Evolutionary conservation across 2,797 vertebrate species (phyloP).

Genomic region (Myotis planiceps): DNA sequence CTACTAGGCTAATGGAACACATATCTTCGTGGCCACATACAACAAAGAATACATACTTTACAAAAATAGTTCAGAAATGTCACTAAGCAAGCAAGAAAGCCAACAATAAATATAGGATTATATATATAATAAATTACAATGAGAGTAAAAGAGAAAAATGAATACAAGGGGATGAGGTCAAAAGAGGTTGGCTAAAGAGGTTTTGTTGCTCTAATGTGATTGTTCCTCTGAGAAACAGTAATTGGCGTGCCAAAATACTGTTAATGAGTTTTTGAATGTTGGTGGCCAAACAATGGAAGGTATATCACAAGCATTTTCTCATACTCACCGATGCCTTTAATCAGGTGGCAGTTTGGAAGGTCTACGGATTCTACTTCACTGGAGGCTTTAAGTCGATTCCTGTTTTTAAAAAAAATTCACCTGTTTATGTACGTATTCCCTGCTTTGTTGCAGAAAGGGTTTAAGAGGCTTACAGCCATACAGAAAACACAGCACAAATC

Average conservation of each 20-base stretch:
- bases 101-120: background rate
- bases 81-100: background rate
- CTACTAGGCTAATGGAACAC: background rate
- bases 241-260: background rate
- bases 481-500: constrained; percentile 11
- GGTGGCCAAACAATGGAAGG: constrained; percentile 25
- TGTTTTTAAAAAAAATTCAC: constrained; percentile 65
- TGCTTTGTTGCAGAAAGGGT: constrained; percentile 19
- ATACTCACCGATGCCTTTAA: constrained; percentile 89
- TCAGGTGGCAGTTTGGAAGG: constrained; percentile 86
- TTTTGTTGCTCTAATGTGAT: background rate
- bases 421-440: constrained; percentile 13
- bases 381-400: constrained; percentile 82
- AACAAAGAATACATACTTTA: background rate
- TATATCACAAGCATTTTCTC: background rate
- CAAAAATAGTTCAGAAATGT: background rate
- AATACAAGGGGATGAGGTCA: background rate
- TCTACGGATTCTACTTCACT: constrained; percentile 81
- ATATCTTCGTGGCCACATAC: background rate
- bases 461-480: constrained; percentile 8
- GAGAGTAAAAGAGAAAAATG: background rate
- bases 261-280: background rate
- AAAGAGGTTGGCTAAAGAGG: background rate
- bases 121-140: background rate
- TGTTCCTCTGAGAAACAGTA: background rate